phyloP scores from a whole-genome alignment of 2,888 invertebrate species.

The Drosophila rubida region DNA sequence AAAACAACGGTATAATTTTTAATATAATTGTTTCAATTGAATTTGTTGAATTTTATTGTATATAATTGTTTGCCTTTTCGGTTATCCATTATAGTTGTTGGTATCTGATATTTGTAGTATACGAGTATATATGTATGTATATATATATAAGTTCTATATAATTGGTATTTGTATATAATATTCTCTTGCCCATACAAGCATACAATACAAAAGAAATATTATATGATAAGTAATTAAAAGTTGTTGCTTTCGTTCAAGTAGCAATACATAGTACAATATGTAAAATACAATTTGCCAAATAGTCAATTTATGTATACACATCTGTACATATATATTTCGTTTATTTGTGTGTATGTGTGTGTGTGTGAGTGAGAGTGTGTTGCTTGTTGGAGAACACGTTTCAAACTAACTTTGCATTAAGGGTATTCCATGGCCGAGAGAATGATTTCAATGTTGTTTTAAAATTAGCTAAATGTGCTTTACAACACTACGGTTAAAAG shows the following conservation, averaged over 20 bases:
- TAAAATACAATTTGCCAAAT: constrained; percentile 38
- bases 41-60: constrained; percentile 48
- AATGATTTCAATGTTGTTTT: too few relatives aligned
- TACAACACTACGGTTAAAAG: neutral
- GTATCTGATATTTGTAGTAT: constrained; percentile 49
- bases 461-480: neutral
- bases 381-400: constrained; percentile 16
- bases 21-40: constrained; percentile 53
- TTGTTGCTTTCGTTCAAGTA: constrained; percentile 9
- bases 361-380: constrained; percentile 1
- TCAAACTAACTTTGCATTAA: constrained; percentile 1
- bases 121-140: constrained; percentile 27
- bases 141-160: constrained; percentile 18
- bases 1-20: constrained; percentile 20
- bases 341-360: constrained; percentile 7
- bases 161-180: constrained; percentile 28
- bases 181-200: constrained; percentile 15
- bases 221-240: constrained; percentile 38
- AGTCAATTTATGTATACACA: constrained; percentile 22
- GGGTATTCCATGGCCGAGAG: constrained; percentile 18
- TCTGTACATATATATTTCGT: constrained; percentile 5
- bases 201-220: constrained; percentile 19
- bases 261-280: constrained; percentile 10
- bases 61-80: constrained; percentile 42
- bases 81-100: constrained; percentile 31